Percentiles rank a stretch among this genome's conserved stretches.
These are phyloP conservation scores for Lasiurus borealis DNA, from an alignment of 2,113 vertebrate genomes.

Conservation along the genomic window DNA sequence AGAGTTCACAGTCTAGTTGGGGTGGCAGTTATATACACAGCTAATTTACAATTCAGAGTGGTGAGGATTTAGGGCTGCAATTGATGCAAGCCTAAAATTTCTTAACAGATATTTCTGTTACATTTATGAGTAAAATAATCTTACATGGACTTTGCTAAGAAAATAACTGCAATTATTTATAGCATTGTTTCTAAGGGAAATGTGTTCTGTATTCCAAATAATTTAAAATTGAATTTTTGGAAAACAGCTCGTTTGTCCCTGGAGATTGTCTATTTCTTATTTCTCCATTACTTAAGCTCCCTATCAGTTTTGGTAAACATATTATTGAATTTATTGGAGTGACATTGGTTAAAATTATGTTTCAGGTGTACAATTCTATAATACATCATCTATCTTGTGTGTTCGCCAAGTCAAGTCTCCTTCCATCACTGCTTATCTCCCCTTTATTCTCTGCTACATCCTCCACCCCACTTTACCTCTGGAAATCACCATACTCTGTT, in stretches of 20 bases:
- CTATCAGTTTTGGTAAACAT: background rate
- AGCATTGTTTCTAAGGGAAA: slow-evolving; percentile 75
- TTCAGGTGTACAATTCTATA: background rate
- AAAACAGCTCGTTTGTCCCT: slow-evolving; percentile 62
- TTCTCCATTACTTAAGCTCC: slow-evolving; percentile 42
- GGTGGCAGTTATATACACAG: slow-evolving; percentile 61
- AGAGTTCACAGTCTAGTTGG: slow-evolving; percentile 77
- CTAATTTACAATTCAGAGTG: slow-evolving; percentile 75
- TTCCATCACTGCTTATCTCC: background rate
- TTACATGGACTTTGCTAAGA: slow-evolving; percentile 45
- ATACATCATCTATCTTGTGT: background rate
- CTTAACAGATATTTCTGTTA: slow-evolving; percentile 64
- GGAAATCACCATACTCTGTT: background rate
- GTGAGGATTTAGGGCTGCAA: slow-evolving; percentile 59
- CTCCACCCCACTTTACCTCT: background rate
- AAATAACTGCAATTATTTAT: slow-evolving; percentile 76
- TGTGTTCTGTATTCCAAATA: slow-evolving; percentile 74
- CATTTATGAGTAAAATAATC: slow-evolving; percentile 60
- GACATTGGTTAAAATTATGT: background rate
- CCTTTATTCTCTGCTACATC: background rate
- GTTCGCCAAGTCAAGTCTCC: background rate
- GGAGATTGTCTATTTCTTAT: slow-evolving; percentile 49
- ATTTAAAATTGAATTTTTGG: slow-evolving; percentile 77
- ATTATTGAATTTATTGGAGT: background rate
- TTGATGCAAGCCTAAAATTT: slow-evolving; percentile 66